Evolutionary conservation across 2,113 vertebrate genomes (phyloP).

Genomic region (Podiceps cristatus): DNA sequence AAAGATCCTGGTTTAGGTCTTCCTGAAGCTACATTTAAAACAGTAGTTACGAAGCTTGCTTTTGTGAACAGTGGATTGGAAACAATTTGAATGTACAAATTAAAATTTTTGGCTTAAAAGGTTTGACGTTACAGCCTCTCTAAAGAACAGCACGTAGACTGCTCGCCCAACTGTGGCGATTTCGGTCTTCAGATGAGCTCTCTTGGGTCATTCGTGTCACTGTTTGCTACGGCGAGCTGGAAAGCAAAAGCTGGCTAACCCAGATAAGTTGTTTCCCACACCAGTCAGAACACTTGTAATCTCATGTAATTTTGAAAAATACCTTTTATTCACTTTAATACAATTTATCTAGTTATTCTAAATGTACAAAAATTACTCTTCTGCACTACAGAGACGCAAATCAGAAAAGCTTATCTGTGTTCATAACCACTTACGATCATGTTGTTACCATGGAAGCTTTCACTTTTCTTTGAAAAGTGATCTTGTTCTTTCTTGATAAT

Average conservation of each 20-base stretch:
- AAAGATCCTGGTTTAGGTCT: background rate
- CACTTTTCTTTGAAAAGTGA: background rate
- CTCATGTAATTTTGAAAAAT: background rate
- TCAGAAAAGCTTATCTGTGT: background rate
- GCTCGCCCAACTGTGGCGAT: fast-evolving
- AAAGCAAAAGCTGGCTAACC: background rate
- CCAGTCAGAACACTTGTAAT: background rate
- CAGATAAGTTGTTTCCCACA: background rate
- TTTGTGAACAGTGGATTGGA: background rate
- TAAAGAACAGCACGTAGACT: background rate
- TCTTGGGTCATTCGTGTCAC: background rate
- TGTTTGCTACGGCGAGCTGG: background rate
- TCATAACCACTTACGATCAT: background rate
- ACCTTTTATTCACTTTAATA: background rate
- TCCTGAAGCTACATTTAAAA: background rate
- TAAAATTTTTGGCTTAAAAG: background rate
- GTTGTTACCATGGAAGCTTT: constrained; percentile 48
- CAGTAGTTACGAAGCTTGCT: background rate
- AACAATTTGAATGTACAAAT: background rate
- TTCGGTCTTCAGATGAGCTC: background rate
- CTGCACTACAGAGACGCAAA: background rate
- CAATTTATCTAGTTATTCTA: background rate
- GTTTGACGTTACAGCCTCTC: background rate
- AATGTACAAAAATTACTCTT: background rate
- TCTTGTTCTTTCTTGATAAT: background rate